Evolutionary conservation across 2,113 vertebrate species (phyloP).

Genomic region (Rattus norvegicus): DNA sequence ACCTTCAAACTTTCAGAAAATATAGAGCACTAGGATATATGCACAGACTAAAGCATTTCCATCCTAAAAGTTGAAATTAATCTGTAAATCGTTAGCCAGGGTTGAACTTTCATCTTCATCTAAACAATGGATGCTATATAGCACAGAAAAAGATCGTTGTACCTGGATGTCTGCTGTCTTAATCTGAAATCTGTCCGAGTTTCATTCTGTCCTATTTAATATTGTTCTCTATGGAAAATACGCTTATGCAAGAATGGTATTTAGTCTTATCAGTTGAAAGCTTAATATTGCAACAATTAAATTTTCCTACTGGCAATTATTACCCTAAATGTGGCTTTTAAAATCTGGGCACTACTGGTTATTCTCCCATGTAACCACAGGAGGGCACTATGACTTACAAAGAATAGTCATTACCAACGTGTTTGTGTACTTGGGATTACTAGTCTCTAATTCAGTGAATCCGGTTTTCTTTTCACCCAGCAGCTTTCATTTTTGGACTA

Average conservation of each 20-base stretch:
- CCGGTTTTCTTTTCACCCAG: accelerated
- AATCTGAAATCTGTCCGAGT: neutral
- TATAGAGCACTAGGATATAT: neutral
- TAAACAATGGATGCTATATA: neutral
- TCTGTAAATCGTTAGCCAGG: neutral
- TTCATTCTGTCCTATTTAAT: neutral
- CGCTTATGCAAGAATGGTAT: neutral
- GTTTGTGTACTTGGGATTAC: neutral
- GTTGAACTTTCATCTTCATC: neutral
- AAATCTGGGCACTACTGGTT: neutral
- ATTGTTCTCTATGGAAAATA: neutral
- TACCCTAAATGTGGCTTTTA: neutral
- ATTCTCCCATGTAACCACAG: neutral
- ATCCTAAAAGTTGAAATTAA: neutral
- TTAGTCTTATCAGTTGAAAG: neutral
- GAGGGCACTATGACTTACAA: conserved; percentile 13
- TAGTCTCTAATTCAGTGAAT: neutral
- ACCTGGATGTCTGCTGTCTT: neutral
- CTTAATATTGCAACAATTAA: neutral
- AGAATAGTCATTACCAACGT: conserved; percentile 1
- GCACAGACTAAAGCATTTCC: neutral
- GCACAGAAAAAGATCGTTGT: neutral
- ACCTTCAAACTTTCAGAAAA: neutral
- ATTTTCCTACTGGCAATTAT: neutral
- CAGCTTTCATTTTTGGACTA: neutral